Evolutionary conservation across 2,797 vertebrate species (phyloP), one percentile per base, ranked within the genome.

Genomic region (Calcarius lapponicus): DNA sequence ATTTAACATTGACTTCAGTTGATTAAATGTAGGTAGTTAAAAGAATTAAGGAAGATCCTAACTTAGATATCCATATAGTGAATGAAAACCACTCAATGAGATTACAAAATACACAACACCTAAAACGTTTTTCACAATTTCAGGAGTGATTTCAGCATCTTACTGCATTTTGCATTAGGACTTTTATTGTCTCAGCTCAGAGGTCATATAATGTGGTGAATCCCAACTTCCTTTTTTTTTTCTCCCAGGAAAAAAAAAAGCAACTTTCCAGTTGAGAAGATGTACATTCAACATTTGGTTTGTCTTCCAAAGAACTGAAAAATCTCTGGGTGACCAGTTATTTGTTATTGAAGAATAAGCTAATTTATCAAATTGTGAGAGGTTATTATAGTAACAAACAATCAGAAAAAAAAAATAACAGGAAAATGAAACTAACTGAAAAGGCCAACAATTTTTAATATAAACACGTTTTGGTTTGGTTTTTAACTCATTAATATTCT

Each of bases 321-420:
- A 89, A 82, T 34, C n/a, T 94, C 67, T 88, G 51, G 8, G 17
- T 80, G 13, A 47, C n/a, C 56, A 72, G 36, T 40, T 56, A 69
- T 81, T 84, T 34, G 40, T 48, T 94, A 42, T 6, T 91, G 76
- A 79, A 91, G n/a, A 89, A 65, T 60, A 90, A 92, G 18, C 22
- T 94, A 65, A 86, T 92, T 83, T 83, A 87, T 94, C 73, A 90
- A 32, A 19, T 0, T 53, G 13, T 71, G 53, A 90, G 79, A 86
- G 22, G 47, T 50, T 34, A 48, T 88, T 91, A 82, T 71, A 48
- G 14, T 36, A 73, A 7, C 15, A 91, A 58, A 57, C 3, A 89
- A 60, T 76, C 31, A 90, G 42, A 61, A 90, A 91, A 91, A 95
- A 95, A 76, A 13, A 56, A 47, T 76, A 73, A 80, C 53, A 56